phyloP scores from a whole-genome alignment of 2,797 vertebrate genomes.

The Vipera ursinii region DNA sequence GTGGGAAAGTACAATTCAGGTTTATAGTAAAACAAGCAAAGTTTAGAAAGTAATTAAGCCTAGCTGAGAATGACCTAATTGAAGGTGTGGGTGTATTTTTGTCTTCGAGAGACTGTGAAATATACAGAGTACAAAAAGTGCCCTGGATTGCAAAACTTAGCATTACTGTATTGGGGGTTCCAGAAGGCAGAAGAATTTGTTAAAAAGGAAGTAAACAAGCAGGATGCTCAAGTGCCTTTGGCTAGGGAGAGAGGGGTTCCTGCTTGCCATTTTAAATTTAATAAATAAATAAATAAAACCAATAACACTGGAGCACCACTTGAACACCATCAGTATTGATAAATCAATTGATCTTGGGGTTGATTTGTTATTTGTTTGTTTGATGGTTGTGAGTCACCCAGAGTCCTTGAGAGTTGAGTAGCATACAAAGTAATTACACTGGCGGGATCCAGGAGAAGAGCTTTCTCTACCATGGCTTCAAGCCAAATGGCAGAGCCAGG shows the following conservation, averaged over 20 bases:
- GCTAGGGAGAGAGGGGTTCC: neutral
- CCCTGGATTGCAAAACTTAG: neutral
- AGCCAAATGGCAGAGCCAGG: too few relatives aligned
- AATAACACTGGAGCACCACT: neutral
- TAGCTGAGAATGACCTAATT: neutral
- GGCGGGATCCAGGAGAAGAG: neutral
- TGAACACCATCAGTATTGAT: neutral
- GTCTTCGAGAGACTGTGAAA: conserved; percentile 33
- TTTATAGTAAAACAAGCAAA: conserved; percentile 12
- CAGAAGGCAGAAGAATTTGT: neutral
- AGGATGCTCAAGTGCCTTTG: neutral
- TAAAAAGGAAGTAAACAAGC: conserved; percentile 21
- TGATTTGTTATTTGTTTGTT: neutral
- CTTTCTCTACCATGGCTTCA: neutral
- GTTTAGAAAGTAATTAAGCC: neutral
- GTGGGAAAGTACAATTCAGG: conserved; percentile 35
- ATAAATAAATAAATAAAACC: neutral
- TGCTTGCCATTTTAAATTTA: neutral
- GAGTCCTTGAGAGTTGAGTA: neutral
- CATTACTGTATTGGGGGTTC: rapidly evolving
- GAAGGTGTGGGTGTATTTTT: neutral
- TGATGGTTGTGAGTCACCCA: neutral
- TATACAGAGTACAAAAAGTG: conserved; percentile 2
- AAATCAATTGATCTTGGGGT: neutral
- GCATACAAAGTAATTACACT: neutral